Evolutionary conservation across 2,888 invertebrate genomes (phyloP), one percentile per base, ranked within the genome.

Genomic region (Noctua fimbriata): DNA sequence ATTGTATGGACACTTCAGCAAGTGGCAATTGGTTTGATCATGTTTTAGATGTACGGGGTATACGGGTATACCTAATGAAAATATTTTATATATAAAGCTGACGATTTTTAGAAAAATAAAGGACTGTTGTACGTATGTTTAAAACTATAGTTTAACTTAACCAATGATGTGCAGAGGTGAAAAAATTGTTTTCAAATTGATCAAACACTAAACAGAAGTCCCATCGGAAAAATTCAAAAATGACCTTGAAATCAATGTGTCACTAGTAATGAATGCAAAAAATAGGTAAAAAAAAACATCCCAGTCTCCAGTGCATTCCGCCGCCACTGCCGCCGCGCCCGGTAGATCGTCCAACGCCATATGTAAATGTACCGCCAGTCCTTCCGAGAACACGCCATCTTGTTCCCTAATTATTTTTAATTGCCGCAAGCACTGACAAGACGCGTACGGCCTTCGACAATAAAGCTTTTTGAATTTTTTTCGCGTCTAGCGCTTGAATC

Each of bases 361-460:
- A 96, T 96, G 96, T 96, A 96, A 96, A 96, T 96, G 93, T 93
- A 93, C 91, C 91, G 92, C 89, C 87, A 90, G 94, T 95, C 96
- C 96, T 97, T 97, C 96, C 94, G 92, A 96, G 96, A 97, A 97
- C 92, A 91, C 93, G 93, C 93, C 95, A 94, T 94, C 94, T 95
- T 94, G 94, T 91, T 94, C 96, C 96, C 96, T 96, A 96, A 97
- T 97, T 96, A 97, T 97, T 97, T 97, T 97, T 97, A 97, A 97
- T 97, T 97, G 96, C 96, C 95, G 94, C 95, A 93, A 95, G 94
- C 93, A 92, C 92, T 92, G 92, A 92, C 93, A 92, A 91, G 93
- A 90, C 92, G 92, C 92, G 91, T 93, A 93, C 94, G 95, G 95
- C 96, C 96, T 96, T 96, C 95, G 94, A 94, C 94, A 95, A 94